Evolutionary conservation across 2,888 invertebrate genomes (phyloP), one percentile per base, ranked within the genome.

Genomic region (Ophioninae sp.): DNA sequence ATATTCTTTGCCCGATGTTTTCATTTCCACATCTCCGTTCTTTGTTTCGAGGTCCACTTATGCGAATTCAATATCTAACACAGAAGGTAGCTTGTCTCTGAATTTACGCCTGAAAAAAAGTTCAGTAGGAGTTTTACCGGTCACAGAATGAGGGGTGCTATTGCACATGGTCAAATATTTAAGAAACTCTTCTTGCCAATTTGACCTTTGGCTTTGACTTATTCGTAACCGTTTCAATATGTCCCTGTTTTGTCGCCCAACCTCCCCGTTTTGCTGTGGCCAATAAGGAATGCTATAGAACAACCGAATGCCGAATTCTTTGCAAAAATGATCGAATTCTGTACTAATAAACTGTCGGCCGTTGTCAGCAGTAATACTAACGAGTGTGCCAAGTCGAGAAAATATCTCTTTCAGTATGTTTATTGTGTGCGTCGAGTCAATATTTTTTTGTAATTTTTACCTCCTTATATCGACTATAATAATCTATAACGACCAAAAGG

Each of bases 1-100:
- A n/a, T 69, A 69, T 30, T 56, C 17, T 17, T 51, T 69, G 10
- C 56, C 69, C 13, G 30, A 17, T 23, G 39, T 41, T 17, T 67
- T 67, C 37, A n/a, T 67, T 5, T 17, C 17, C 5, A n/a, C n/a
- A 9, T 69, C 69, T 2, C 56, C 9, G 20, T 68, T 44, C 20
- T 44, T 68, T 10, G 51, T 22, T 22, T 68, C 44, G n/a, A 51
- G 44, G 13, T 68, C 68, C n/a, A n/a, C n/a, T n/a, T n/a, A n/a
- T 7, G 44, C 68, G 22, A n/a, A 6, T 13, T n/a, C 20, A 10
- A 44, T 10, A 9, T 44, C 22, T 17, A 22, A 51, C 9, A 68
- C 44, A 22, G 22, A 22, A 20, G 68, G 68, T 10, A 51, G 10
- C 51, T 41, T 41, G 10, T 44, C 44, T 20, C 37, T n/a, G 3